A percentile compares a stretch with the other conserved stretches of the same genome.
Evolutionary conservation across 92 coral and sea anemone species (phyloP).

Genomic region (Porites cylindrica): DNA sequence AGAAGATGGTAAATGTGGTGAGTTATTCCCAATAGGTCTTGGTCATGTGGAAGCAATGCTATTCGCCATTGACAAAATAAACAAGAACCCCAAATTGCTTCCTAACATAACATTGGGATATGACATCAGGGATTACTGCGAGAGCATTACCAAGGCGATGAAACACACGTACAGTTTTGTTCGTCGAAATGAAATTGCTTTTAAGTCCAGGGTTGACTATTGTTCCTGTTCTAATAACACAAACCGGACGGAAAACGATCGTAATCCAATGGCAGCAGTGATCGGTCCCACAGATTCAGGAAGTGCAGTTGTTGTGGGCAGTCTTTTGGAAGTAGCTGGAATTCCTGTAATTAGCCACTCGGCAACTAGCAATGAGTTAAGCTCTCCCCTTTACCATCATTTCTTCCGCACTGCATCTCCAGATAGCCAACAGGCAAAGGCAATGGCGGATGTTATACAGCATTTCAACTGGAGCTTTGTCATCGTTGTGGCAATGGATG

Average conservation of each 20-base stretch:
- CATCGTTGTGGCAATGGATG: conserved; percentile 86
- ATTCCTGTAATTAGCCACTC: conserved; percentile 80
- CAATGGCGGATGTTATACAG: conserved; percentile 83
- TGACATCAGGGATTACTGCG: conserved; percentile 85
- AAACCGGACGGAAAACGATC: conserved; percentile 11
- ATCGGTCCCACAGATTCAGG: conserved; percentile 84
- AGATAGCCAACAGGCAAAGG: conserved; percentile 85
- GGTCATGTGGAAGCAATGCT: conserved; percentile 83
- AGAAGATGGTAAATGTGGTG: conserved; percentile 61
- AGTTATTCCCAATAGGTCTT: conserved; percentile 76
- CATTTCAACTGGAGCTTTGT: conserved; percentile 80
- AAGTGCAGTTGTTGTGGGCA: conserved; percentile 74
- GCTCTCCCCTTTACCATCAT: conserved; percentile 71
- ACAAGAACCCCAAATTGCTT: conserved; percentile 61
- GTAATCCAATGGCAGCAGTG: conserved; percentile 70
- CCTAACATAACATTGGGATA: conserved; percentile 71
- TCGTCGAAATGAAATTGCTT: conserved; percentile 42
- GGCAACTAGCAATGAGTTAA: conserved; percentile 87
- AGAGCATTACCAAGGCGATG: conserved; percentile 74
- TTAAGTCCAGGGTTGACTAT: background rate
- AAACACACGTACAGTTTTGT: conserved; percentile 69
- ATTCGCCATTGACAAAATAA: conserved; percentile 69
- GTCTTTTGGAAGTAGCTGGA: conserved; percentile 78
- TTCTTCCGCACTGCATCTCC: conserved; percentile 90
- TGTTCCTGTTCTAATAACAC: background rate